Evolutionary conservation across 1,140 invertebrate genomes (phyloP), one percentile per base, ranked within the genome.

Genomic region (Saccostrea glomerata): DNA sequence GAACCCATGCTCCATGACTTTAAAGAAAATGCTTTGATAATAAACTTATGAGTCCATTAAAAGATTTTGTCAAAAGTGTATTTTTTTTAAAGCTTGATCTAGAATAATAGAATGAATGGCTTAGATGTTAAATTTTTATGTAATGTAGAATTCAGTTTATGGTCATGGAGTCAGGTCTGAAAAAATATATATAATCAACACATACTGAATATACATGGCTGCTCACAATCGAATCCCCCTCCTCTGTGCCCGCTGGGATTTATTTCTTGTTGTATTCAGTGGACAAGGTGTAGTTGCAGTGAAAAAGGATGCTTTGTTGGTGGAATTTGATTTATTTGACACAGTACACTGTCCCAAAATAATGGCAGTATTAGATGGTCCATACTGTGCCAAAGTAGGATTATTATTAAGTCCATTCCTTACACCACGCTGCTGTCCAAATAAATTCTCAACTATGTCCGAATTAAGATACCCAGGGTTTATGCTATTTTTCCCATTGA

Each of bases 381-480:
- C 89, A 86, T 86, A 84, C 47, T 90, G 89, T 56, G 84, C 77
- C 40, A 90, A 60, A 73, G 89, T 85, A 17, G 84, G 84, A 63
- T 85, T 85, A 12, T 82, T 86, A 56, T 86, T 82, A 6, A 58
- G 56, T 63, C 87, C 84, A 88, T 88, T 86, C 56, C 87, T 82
- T 82, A 88, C 63, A 6, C 84, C 84, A 55, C 87, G 15, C 58
- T 88, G 87, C 25, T 88, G 84, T 6, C 84, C 66, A 63, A 86
- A 88, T 36, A 86, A 58, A 40, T 82, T 86, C 30, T 88, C 84
- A 12, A 88, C 25, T 17, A 86, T 30, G 36, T 88, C 84, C 2
- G 84, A 86, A 23, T 88, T 88, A 0, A 85, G 56, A 56, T 25
- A 86, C 12, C 47, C 84, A n/a, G 87, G 87, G 55, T 88, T 88